Base-by-base conservation (phyloP, 2,888 invertebrate species). In the Pantelozetes paolii region DNA sequence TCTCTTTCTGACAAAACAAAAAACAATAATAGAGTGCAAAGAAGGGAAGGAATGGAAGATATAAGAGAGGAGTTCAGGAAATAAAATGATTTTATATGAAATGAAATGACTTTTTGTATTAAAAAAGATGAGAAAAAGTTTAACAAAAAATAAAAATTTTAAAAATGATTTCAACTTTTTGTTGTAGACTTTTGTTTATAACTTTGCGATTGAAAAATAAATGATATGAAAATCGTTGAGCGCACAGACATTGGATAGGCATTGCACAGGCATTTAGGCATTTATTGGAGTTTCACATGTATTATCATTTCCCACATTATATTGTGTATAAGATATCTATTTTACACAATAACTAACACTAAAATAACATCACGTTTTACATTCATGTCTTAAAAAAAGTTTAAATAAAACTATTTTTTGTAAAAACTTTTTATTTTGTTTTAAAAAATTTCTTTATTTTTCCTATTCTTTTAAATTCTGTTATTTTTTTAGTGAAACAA, bases 261-360 rank as follows among this genome's bases (percentile, higher is more conserved):
- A n/a, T n/a, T n/a, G n/a, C n/a, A n/a, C n/a, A n/a, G n/a, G n/a
- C n/a, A n/a, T n/a, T n/a, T n/a, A n/a, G n/a, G n/a, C n/a, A 50
- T 50, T 18, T 18, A 62, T 28, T 64, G 13, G 20, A 18, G 36
- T n/a, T 64, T 13, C 40, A 20, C 6, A 20, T 40, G 40, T 64
- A 32, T 64, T 36, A 64, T 36, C 20, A 40, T 64, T 64, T 64
- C 36, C 64, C 64, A 64, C 62, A 32, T 62, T 36, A 62, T 62
- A 30, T 50, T 20, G 18, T 26, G 9, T 54, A 13, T 20, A 23
- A 54, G 23, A 62, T 36, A 28, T 23, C 36, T 64, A 40, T 23
- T 40, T 64, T 64, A 23, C n/a, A 64, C 36, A 64, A 64, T 64
- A 40, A 64, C 40, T 13, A 40, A 40, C 18, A 2, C 40, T 18